These are phyloP conservation scores for Drymonia ruficornis DNA, from an alignment of 2,888 invertebrate genomes.

Conservation along the genomic window DNA sequence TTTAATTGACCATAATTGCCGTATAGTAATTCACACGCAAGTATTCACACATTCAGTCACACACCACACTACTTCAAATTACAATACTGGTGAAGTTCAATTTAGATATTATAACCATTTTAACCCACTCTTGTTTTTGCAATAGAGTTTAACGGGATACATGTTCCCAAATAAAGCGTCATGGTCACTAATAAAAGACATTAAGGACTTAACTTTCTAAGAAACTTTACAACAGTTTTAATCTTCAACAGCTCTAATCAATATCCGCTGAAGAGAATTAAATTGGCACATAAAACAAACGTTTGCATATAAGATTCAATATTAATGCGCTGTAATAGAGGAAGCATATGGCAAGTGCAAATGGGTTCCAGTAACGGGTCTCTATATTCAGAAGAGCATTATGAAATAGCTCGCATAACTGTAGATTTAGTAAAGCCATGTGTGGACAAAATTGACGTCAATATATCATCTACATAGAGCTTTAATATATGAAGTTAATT, in stretches of 20 bases:
- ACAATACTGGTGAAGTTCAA: background rate
- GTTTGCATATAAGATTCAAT: conserved; percentile 66
- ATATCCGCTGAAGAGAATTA: conserved; percentile 55
- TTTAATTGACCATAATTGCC: conserved; percentile 57
- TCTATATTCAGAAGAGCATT: conserved; percentile 55
- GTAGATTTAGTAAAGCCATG: conserved; percentile 29
- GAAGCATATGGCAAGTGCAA: conserved; percentile 69
- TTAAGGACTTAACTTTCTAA: background rate
- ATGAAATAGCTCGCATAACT: conserved; percentile 52
- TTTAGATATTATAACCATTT: background rate
- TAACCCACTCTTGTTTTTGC: background rate
- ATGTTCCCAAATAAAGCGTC: background rate
- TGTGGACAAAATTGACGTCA: conserved; percentile 22
- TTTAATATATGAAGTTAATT: background rate
- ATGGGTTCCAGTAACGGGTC: conserved; percentile 71
- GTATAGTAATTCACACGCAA: conserved; percentile 54
- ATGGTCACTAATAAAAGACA: background rate
- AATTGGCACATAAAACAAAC: conserved; percentile 65
- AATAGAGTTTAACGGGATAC: background rate
- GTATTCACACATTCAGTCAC: conserved; percentile 44
- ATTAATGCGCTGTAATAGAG: conserved; percentile 66
- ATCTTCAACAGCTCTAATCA: conserved; percentile 41
- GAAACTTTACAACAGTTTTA: background rate
- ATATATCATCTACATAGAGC: background rate
- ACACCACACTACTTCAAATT: background rate